Evolutionary conservation across 2,797 vertebrate species (phyloP).

Genomic region (Anomalospiza imberbis): DNA sequence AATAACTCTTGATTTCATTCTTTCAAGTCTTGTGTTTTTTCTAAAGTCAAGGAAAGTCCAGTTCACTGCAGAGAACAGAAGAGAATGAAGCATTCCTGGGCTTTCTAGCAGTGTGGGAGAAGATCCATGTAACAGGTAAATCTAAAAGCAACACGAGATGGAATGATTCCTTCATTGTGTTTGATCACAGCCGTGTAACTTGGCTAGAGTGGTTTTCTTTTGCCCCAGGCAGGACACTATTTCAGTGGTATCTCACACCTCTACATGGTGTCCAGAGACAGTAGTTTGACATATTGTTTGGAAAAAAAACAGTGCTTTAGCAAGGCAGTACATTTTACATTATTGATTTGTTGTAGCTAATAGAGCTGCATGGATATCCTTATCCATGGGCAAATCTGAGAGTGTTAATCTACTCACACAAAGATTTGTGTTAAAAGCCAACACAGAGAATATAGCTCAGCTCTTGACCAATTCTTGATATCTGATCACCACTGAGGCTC

Average conservation of each 20-base stretch:
- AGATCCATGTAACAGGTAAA: not conserved
- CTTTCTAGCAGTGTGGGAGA: not conserved
- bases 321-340: not conserved
- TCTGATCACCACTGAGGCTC: not conserved
- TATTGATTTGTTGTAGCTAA: not conserved
- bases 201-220: not conserved
- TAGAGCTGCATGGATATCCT: not conserved
- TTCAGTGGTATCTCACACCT: not conserved
- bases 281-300: not conserved
- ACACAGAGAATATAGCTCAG: not conserved
- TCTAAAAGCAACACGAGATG: not conserved
- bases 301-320: not conserved
- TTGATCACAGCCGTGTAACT: not conserved
- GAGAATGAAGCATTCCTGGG: not conserved
- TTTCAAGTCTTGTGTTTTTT: not conserved
- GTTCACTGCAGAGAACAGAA: not conserved
- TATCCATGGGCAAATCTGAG: not conserved
- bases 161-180: not conserved
- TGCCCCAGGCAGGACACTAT: not conserved
- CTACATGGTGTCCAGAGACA: not conserved
- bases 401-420: not conserved
- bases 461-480: not conserved
- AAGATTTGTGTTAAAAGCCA: slow-evolving; percentile 15
- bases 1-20: not conserved
- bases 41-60: not conserved